Percentiles rank a stretch among this genome's conserved stretches.
These are phyloP conservation scores for Acrossocheilus fasciatus DNA, from an alignment of 2,797 vertebrate genomes.

Conservation along the genomic window DNA sequence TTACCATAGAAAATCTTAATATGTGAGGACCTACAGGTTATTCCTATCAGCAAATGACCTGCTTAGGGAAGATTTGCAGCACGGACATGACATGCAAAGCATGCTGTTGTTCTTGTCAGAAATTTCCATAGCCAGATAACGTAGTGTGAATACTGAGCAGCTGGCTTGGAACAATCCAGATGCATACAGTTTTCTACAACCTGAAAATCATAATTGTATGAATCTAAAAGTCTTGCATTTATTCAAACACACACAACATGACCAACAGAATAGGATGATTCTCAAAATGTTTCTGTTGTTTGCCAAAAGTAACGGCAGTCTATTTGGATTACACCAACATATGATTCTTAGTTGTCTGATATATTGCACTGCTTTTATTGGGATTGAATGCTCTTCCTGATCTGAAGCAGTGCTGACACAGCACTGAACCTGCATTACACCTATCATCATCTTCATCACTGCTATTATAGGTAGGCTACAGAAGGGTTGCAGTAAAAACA, in stretches of 20 bases:
- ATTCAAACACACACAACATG: too few relatives aligned
- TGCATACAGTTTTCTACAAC: not conserved
- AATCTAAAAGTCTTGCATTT: not conserved
- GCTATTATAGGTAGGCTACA: not conserved
- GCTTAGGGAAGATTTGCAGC: not conserved
- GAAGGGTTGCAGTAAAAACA: not conserved
- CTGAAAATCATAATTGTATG: not conserved
- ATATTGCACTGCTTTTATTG: not conserved
- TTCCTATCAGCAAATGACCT: not conserved
- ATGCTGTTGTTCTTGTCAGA: not conserved
- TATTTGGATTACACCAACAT: too few relatives aligned
- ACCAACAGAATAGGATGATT: not conserved
- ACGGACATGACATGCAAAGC: slow-evolving; percentile 6
- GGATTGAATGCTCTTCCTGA: not conserved
- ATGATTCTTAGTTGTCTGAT: too few relatives aligned
- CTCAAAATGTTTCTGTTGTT: not conserved
- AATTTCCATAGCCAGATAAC: not conserved
- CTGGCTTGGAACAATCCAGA: not conserved
- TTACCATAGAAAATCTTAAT: not conserved
- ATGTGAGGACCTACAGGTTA: not conserved
- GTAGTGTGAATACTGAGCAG: not conserved
- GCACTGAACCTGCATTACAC: not conserved
- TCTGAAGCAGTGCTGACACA: not conserved
- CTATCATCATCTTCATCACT: not conserved
- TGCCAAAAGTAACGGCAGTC: not conserved